Conservation (phyloP, 2,888 invertebrate species). For the Cosmia trapezina region DNA sequence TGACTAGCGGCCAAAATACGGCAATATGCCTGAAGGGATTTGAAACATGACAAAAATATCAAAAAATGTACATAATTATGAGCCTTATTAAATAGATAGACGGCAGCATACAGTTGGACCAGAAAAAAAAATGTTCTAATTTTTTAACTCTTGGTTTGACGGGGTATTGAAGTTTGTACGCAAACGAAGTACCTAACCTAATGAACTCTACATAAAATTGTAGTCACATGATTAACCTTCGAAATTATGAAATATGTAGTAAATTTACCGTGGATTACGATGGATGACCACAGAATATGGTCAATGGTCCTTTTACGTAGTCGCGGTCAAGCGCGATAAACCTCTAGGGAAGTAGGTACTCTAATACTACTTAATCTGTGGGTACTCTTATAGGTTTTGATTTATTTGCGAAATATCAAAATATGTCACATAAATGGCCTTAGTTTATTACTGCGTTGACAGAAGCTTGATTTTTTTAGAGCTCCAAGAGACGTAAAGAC, state of each 20-base stretch:
- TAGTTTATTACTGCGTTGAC: no score
- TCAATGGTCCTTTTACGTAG: constrained; percentile 21
- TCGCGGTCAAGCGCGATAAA: no score
- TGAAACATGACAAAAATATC: background rate
- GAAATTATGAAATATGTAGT: background rate
- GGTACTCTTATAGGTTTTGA: no score
- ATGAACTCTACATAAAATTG: background rate
- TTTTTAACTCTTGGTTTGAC: background rate
- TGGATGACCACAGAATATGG: constrained; percentile 12
- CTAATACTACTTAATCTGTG: no score
- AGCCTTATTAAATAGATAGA: no score
- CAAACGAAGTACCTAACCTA: background rate
- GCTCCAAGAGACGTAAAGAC: no score
- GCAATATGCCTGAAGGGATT: no score
- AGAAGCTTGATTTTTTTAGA: no score
- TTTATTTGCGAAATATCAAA: no score
- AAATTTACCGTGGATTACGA: background rate
- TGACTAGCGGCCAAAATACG: background rate
- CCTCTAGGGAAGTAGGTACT: background rate
- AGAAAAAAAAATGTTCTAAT: no score
- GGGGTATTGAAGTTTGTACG: background rate
- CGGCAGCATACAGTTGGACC: background rate
- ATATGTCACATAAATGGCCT: no score
- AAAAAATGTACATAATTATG: background rate
- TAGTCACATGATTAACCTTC: background rate